These are phyloP conservation scores for Malurus cyaneus DNA, from an alignment of 2,113 vertebrate genomes.

Conservation along the genomic window DNA sequence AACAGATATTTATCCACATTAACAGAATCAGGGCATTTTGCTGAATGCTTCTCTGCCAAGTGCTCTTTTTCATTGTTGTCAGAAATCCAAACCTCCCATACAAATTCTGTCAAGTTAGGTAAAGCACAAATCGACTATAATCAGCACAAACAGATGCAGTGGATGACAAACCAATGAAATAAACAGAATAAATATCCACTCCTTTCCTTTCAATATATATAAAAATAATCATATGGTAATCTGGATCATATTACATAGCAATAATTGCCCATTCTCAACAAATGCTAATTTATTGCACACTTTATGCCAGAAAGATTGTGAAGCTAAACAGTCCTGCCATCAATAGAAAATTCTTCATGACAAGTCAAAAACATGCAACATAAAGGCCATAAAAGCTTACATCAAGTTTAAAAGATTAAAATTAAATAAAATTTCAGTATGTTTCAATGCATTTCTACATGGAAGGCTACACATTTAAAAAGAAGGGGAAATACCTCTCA, in stretches of 20 bases:
- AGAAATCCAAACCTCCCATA: background rate
- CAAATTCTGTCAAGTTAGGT: background rate
- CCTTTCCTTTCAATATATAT: background rate
- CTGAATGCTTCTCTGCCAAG: background rate
- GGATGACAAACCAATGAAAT: background rate
- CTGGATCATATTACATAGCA: background rate
- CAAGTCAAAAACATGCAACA: background rate
- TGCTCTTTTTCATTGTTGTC: background rate
- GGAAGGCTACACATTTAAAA: background rate
- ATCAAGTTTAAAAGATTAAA: background rate
- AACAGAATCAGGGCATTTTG: background rate
- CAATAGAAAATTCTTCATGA: background rate
- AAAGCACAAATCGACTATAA: background rate
- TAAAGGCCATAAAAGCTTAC: background rate
- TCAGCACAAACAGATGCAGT: background rate
- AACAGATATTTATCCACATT: background rate
- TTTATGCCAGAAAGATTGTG: background rate
- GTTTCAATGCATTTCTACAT: background rate
- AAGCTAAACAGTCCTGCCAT: background rate
- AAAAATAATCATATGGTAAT: background rate
- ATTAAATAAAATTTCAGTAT: background rate
- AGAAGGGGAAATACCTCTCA: background rate
- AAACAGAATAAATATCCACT: background rate
- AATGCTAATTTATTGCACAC: background rate
- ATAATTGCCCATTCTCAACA: fast-evolving